Conservation (phyloP, 2,113 vertebrate genomes). For the Excalfactoria chinensis region DNA sequence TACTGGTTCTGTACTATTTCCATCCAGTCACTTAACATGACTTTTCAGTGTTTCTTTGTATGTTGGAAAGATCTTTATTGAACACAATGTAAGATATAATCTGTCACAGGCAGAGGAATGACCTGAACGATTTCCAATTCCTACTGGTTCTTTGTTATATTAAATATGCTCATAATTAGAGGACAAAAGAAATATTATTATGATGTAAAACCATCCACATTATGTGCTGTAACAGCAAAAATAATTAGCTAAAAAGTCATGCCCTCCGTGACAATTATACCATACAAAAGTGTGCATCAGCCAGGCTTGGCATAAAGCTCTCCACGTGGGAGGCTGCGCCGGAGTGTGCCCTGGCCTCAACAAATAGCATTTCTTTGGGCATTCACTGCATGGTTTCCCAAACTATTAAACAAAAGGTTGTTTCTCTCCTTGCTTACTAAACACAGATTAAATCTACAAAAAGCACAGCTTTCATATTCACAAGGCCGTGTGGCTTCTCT, state of each 20-base stretch:
- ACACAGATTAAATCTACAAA: background rate
- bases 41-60: background rate
- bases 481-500: background rate
- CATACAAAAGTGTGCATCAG: background rate
- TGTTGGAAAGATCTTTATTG: constrained; percentile 6
- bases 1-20: background rate
- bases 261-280: background rate
- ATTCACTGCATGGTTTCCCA: constrained; percentile 10
- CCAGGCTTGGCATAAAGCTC: constrained; percentile 28
- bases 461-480: background rate
- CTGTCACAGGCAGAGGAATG: background rate
- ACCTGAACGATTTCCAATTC: background rate
- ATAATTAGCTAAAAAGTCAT: constrained; percentile 1
- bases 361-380: background rate
- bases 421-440: background rate
- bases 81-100: constrained; percentile 4
- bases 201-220: background rate
- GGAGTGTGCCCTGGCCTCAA: constrained; percentile 21
- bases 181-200: background rate
- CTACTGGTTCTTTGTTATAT: constrained; percentile 8
- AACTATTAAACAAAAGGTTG: constrained; percentile 9
- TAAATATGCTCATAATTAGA: background rate
- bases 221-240: background rate
- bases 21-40: background rate
- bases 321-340: background rate